These are phyloP conservation scores for Gadus macrocephalus DNA, from an alignment of 2,113 vertebrate species.

Conservation along the genomic window DNA sequence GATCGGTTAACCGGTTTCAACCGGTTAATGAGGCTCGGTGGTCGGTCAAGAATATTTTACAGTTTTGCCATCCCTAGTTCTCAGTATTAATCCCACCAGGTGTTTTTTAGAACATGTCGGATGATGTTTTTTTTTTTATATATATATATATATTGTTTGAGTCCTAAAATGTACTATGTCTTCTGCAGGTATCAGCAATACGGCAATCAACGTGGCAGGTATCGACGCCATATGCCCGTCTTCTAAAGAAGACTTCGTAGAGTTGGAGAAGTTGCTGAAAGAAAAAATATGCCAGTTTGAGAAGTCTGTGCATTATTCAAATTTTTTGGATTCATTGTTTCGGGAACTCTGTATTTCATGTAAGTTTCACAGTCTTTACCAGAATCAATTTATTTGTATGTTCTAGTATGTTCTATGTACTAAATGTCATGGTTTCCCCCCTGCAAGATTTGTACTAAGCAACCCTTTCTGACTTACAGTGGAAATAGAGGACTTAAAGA, in stretches of 20 bases:
- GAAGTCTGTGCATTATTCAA: slow-evolving; percentile 90
- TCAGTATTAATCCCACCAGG: too few relatives aligned
- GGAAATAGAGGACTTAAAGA: slow-evolving; percentile 98
- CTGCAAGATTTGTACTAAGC: not conserved
- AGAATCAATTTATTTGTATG: not conserved
- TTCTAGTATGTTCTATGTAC: too few relatives aligned
- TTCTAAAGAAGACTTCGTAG: slow-evolving; percentile 96
- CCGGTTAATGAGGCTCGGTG: too few relatives aligned
- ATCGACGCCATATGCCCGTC: slow-evolving; percentile 95
- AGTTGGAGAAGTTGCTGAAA: slow-evolving; percentile 92
- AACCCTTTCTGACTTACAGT: slow-evolving; percentile 62
- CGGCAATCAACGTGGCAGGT: slow-evolving; percentile 77
- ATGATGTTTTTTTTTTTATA: too few relatives aligned
- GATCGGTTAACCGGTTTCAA: too few relatives aligned
- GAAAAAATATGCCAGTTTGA: slow-evolving; percentile 93
- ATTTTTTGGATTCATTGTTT: slow-evolving; percentile 91
- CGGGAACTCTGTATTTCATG: slow-evolving; percentile 94
- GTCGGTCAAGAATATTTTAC: too few relatives aligned
- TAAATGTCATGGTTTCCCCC: too few relatives aligned
- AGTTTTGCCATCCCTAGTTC: too few relatives aligned
- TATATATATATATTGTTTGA: not conserved
- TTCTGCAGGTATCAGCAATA: slow-evolving; percentile 69
- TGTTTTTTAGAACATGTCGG: too few relatives aligned
- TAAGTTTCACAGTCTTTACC: slow-evolving; percentile 63
- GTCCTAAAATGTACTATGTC: not conserved